Evolutionary conservation across 2,113 vertebrate species (phyloP).

Genomic region (Hydropotes inermis): DNA sequence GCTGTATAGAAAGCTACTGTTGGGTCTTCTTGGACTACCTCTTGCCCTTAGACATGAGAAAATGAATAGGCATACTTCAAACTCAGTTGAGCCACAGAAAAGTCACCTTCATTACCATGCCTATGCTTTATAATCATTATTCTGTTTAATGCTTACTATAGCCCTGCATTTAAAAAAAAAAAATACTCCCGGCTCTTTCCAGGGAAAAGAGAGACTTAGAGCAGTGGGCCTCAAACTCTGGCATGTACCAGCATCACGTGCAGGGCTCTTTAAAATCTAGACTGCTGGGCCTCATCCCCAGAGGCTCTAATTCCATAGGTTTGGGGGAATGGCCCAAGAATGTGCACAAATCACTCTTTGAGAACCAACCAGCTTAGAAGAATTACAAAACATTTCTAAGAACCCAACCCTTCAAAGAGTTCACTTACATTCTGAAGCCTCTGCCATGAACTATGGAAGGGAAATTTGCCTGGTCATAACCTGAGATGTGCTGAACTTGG

Average conservation of each 20-base stretch:
- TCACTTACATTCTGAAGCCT: background rate
- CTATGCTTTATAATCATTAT: background rate
- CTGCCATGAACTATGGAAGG: background rate
- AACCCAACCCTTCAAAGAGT: background rate
- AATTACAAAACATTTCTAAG: background rate
- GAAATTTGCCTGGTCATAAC: background rate
- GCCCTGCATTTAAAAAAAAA: background rate
- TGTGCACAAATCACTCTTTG: background rate
- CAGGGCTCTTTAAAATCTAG: background rate
- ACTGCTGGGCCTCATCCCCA: background rate
- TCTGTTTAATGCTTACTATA: background rate
- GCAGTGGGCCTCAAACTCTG: background rate
- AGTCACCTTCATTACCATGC: background rate
- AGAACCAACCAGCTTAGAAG: background rate
- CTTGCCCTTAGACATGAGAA: background rate
- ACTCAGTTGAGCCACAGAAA: slow-evolving; percentile 2
- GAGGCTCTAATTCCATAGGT: background rate
- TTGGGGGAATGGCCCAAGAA: background rate
- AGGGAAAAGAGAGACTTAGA: background rate
- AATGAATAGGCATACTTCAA: background rate
- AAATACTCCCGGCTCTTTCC: background rate
- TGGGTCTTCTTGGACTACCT: background rate
- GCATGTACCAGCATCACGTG: background rate
- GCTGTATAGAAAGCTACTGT: background rate
- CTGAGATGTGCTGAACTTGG: background rate